Evolutionary conservation across 2,113 vertebrate species (phyloP), one percentile per base, ranked within the genome.

Genomic region (Porphyrio hochstetteri): DNA sequence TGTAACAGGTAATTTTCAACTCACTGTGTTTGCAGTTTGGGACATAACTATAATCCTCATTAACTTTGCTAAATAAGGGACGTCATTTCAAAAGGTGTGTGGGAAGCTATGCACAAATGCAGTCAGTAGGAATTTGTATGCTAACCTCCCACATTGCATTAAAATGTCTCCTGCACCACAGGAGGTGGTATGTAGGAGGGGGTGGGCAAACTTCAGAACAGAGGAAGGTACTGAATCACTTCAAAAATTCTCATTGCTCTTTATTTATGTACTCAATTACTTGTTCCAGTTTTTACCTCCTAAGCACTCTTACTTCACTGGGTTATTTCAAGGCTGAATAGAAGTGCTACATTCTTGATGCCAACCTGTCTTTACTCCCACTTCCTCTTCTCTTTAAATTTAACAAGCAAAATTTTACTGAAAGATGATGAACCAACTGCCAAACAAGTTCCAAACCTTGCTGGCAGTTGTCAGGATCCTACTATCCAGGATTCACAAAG

Each of bases 311-410:
- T 90, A 80, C 55, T 79, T 89, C 76, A 70, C n/a, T 52, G 67
- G 27, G 35, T 94, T 97, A 92, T 95, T 96, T 95, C 74, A 76
- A 92, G 61, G 81, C 80, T 95, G 80, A 93, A 96, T 75, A 88
- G n/a, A 95, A 92, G 64, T 52, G 60, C 82, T 69, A 85, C 33
- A 40, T 92, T 95, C 55, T 89, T 61, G 48, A 95, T 95, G 65
- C 36, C 85, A 95, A 85, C 86, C 77, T 92, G 77, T 84, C 86
- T 95, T 92, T 92, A 93, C 77, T 89, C 91, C 88, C 65, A 86
- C 91, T 83, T 92, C 55, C 40, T 86, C 46, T 83, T 86, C 31
- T 76, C 68, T 86, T 94, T 59, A 70, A 76, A 86, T 70, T 55
- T 78, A 76, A 90, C 35, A 74, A 57, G 86, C 35, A 90, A 77